Evolutionary conservation across 2,888 invertebrate genomes (phyloP), one percentile per base, ranked within the genome.

Genomic region (Zaprionus bogoriensis): DNA sequence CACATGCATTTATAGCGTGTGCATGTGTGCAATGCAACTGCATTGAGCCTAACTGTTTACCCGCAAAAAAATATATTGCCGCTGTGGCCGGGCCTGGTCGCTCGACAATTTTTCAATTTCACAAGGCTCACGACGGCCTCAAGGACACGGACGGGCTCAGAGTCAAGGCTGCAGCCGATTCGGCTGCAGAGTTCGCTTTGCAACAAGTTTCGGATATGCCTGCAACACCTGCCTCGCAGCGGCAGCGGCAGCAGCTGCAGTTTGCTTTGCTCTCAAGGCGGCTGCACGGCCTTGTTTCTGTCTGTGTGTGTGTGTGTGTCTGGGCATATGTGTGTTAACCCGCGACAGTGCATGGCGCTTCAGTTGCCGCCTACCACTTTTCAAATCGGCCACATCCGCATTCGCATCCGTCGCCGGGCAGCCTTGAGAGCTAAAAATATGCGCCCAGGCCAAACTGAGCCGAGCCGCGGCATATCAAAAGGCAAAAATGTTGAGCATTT

Each of bases 361-460:
- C 74, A 36, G 65, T 63, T 63, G 82, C 77, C 61, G 77, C 78
- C 84, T 74, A 62, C 78, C 78, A 84, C 84, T 83, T 79, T 80
- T 77, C 67, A 83, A 81, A 81, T 86, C 84, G 83, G 72, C 80
- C 63, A 84, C 81, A 81, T 81, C 83, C 80, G 74, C 74, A 65
- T 70, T 74, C 65, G 74, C 77, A 86, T 86, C 87, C 80, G 77
- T 71, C 65, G 74, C 70, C 61, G 41, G 39, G 46, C 59, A 71
- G 74, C 80, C 80, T 86, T 81, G 80, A 65, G 63, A 19, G 54
- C 87, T 81, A 86, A 83, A 81, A 81, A 81, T 81, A 80, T 85
- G 86, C 66, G 62, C 41, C 52, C 74, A 71, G 62, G 74, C 69
- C 47, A 41, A 63, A n/a, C n/a, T n/a, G n/a, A n/a, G n/a, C n/a